Evolutionary conservation across 2,113 vertebrate genomes (phyloP).

Genomic region (Pluvianellus socialis): DNA sequence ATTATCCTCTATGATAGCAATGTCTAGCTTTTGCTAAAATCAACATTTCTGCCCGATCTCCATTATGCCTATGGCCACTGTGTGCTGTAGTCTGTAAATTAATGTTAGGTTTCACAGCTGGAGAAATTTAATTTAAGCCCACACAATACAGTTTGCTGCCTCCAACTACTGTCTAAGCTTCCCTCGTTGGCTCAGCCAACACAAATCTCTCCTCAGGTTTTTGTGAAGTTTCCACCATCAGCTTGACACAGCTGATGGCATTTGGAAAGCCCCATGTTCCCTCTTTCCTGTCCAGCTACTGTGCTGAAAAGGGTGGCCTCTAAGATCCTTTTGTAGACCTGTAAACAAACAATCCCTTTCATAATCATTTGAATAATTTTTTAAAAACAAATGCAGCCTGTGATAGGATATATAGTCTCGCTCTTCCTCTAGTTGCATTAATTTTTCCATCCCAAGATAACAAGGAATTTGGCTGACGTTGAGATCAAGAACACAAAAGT

Average conservation of each 20-base stretch:
- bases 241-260: background rate
- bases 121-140: background rate
- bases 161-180: background rate
- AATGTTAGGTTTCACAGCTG: background rate
- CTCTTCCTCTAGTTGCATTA: slow-evolving; percentile 2
- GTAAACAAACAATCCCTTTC: slow-evolving; percentile 59
- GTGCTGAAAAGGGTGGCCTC: slow-evolving; percentile 28
- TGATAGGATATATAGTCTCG: slow-evolving; percentile 15
- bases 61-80: background rate
- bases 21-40: background rate
- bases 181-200: background rate
- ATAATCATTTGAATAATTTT: slow-evolving; percentile 7
- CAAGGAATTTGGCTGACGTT: slow-evolving; percentile 11
- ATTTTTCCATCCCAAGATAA: slow-evolving; percentile 22
- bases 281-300: slow-evolving; percentile 53
- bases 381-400: slow-evolving; percentile 44
- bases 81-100: background rate
- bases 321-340: slow-evolving; percentile 46
- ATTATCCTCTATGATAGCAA: background rate
- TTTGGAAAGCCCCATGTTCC: slow-evolving; percentile 35
- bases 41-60: background rate
- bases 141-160: background rate
- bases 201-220: slow-evolving; percentile 12
- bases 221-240: slow-evolving; percentile 1
- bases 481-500: slow-evolving; percentile 5